Conservation (phyloP, 2,113 vertebrate genomes). For the Pipra filicauda region DNA sequence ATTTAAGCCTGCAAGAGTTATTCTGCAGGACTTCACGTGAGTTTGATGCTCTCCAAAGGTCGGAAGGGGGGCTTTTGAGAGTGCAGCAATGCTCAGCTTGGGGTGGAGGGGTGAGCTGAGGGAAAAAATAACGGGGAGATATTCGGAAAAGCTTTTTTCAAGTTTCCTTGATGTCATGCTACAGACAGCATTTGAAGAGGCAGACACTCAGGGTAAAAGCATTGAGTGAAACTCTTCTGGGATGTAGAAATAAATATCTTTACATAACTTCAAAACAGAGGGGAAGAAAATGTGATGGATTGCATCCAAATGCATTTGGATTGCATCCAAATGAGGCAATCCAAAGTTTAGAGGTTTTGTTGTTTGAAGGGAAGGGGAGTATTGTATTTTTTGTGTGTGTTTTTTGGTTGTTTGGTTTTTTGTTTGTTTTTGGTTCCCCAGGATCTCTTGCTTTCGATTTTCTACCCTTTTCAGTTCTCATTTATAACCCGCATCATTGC, state of each 20-base stretch:
- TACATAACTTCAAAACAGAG: background rate
- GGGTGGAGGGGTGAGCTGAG: background rate
- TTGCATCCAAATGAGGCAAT: background rate
- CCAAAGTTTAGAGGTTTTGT: background rate
- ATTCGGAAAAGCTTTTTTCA: background rate
- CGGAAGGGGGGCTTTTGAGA: background rate
- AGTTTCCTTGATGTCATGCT: background rate
- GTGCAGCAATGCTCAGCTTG: background rate
- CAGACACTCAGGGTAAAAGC: background rate
- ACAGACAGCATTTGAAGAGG: background rate
- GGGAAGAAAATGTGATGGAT: background rate
- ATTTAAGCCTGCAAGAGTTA: constrained; percentile 92
- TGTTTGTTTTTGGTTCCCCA: background rate
- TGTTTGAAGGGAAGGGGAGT: background rate
- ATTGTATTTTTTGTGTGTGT: background rate
- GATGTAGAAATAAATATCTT: background rate
- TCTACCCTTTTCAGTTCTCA: background rate
- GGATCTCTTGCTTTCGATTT: background rate
- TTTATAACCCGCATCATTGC: background rate
- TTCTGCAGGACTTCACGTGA: constrained; percentile 97
- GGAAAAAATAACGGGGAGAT: background rate
- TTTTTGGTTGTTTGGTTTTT: background rate
- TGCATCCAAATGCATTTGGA: background rate
- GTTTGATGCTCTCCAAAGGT: constrained; percentile 32
- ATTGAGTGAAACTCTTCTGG: background rate